phyloP scores from a whole-genome alignment of 1,140 invertebrate species.

The Andricus grossulariae region DNA sequence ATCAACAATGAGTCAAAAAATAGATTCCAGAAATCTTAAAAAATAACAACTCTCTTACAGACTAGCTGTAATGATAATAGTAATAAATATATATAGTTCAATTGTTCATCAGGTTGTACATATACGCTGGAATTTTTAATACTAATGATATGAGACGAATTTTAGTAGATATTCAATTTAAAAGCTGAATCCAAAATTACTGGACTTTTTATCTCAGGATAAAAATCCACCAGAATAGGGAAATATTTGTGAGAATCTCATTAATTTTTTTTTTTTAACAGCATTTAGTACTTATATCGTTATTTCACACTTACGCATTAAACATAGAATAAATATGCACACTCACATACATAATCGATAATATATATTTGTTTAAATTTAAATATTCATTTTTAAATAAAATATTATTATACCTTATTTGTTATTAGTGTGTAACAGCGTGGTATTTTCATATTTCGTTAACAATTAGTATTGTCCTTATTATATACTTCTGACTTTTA shows the following conservation, averaged over 20 bases:
- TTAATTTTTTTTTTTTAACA: background rate
- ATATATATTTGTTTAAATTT: slow-evolving; percentile 2
- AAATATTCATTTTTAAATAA: background rate
- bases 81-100: slow-evolving; percentile 30
- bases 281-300: background rate
- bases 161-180: background rate
- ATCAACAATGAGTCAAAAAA: slow-evolving; percentile 72
- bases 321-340: slow-evolving; percentile 21
- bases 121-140: background rate
- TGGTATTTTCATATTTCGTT: slow-evolving; percentile 35
- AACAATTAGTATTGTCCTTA: slow-evolving; percentile 54
- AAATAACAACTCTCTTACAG: slow-evolving; percentile 40
- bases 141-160: slow-evolving; percentile 10
- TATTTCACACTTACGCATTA: background rate
- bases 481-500: slow-evolving; percentile 24
- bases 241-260: too few relatives aligned
- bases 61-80: slow-evolving; percentile 41
- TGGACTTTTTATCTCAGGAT: background rate
- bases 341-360: slow-evolving; percentile 30
- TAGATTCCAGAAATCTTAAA: slow-evolving; percentile 57
- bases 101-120: slow-evolving; percentile 7
- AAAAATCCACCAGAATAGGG: too few relatives aligned
- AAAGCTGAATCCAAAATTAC: background rate
- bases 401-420: slow-evolving; percentile 1
- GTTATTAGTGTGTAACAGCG: slow-evolving; percentile 20